Conservation (phyloP, 2,888 invertebrate species). For the Cacoxenus indagator region DNA sequence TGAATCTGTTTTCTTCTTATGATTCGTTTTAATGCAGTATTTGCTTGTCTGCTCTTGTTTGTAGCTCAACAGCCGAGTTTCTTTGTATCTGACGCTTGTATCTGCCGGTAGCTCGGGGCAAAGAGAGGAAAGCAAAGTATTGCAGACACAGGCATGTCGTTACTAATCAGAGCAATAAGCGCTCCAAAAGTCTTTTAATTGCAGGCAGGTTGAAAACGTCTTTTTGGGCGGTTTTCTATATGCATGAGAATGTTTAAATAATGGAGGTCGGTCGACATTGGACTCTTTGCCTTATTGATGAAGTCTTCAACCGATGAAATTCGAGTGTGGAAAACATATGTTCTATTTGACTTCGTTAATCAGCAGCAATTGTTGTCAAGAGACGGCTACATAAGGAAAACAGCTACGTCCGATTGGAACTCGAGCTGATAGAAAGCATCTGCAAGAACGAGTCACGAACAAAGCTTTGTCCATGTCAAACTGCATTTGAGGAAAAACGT, state of each 20-base stretch:
- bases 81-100: not conserved
- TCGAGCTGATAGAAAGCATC: no score
- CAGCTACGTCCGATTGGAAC: no score
- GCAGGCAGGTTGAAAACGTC: not conserved
- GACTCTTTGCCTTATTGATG: no score
- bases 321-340: no score
- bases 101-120: not conserved
- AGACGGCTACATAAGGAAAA: no score
- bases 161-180: conserved; percentile 16
- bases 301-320: no score
- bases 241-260: not conserved
- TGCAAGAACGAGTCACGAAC: no score
- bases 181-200: conserved; percentile 2
- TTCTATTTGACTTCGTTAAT: no score
- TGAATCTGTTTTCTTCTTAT: conserved; percentile 10
- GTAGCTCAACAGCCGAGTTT: not conserved
- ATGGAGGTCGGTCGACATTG: no score
- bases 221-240: not conserved
- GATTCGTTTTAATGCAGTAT: not conserved
- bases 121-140: not conserved
- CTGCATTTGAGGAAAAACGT: no score
- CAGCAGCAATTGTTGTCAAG: no score
- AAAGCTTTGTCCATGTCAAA: no score
- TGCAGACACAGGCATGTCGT: not conserved
- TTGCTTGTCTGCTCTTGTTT: not conserved